Evolutionary conservation across 2,797 vertebrate genomes (phyloP).

Genomic region (Characodon lateralis): DNA sequence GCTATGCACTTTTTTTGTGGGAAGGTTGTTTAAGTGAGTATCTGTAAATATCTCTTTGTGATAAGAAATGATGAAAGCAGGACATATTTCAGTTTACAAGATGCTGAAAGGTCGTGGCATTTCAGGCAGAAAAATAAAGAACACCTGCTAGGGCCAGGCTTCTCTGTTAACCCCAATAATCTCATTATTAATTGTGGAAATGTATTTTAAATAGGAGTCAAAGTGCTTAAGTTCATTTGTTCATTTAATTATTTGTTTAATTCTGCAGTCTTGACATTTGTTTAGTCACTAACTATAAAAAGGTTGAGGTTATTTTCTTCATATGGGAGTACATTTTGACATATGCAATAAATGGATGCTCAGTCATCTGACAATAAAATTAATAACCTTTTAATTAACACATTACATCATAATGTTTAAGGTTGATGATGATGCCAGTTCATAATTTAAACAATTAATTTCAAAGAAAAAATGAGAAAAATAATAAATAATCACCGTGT

Average conservation of each 20-base stretch:
- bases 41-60: constrained; percentile 1
- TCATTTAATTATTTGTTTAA: neutral
- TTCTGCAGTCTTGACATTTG: neutral
- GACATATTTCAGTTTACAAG: neutral
- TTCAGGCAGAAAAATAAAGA: neutral
- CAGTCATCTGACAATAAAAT: neutral
- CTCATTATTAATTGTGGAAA: too few species aligned
- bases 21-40: neutral
- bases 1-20: neutral
- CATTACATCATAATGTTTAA: neutral
- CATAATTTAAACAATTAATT: neutral
- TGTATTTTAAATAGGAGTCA: neutral
- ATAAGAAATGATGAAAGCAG: constrained; percentile 3
- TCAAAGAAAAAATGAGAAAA: neutral
- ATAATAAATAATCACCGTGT: neutral
- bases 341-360: too few species aligned
- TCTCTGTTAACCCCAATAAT: too few species aligned
- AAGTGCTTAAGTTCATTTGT: neutral
- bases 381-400: neutral
- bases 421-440: neutral
- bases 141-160: neutral
- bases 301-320: neutral
- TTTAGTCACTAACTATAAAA: neutral
- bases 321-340: too few species aligned
- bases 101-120: neutral